These are phyloP conservation scores for Cassiopea xamachana DNA, from an alignment of 30 jellyfish, hydroid and myxozoan species.

Conservation along the genomic window DNA sequence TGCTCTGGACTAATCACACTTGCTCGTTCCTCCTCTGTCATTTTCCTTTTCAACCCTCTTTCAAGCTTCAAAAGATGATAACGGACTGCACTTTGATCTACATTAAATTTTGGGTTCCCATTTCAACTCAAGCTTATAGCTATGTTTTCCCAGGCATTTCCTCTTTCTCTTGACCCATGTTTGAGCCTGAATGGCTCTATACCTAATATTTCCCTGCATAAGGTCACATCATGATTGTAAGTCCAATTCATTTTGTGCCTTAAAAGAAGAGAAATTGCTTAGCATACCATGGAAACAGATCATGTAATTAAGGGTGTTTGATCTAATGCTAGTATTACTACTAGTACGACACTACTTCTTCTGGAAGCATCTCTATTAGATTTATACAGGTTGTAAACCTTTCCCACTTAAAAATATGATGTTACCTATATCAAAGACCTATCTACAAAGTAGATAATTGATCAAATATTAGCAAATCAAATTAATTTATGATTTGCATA, in stretches of 20 bases:
- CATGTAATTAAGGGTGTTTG: neutral
- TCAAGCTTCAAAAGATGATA: neutral
- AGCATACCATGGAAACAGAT: neutral
- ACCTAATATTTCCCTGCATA: constrained; percentile 22
- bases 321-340: neutral
- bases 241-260: constrained; percentile 27
- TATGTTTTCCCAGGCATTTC: constrained; percentile 10
- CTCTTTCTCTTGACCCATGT: constrained; percentile 20
- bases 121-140: constrained; percentile 2
- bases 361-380: neutral
- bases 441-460: neutral
- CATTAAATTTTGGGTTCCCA: constrained; percentile 3
- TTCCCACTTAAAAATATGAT: neutral
- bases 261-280: neutral
- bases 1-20: too few species aligned
- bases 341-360: neutral
- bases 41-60: neutral
- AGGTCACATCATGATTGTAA: neutral
- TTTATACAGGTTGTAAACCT: neutral
- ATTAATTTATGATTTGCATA: neutral
- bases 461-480: neutral
- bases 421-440: neutral
- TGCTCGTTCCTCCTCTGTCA: too few species aligned
- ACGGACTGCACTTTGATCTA: neutral
- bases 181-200: constrained; percentile 11